phyloP scores from a whole-genome alignment of 1,140 invertebrate species.

The Micrasema longulum region DNA sequence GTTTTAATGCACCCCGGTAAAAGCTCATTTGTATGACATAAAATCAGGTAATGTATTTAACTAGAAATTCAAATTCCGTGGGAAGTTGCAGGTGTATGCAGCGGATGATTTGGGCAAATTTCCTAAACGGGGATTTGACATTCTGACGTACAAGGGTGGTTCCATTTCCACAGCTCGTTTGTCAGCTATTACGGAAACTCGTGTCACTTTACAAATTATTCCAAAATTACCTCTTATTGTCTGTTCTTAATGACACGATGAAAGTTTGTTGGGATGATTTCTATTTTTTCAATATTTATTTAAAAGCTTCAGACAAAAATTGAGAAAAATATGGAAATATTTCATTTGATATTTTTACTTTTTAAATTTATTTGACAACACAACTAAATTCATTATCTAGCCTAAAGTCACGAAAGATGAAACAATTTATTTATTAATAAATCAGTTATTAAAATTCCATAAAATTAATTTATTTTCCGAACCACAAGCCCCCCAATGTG shows the following conservation, averaged over 20 bases:
- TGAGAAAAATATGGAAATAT: neutral
- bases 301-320: neutral
- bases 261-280: conserved; percentile 12
- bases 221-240: conserved; percentile 6
- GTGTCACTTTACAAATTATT: conserved; percentile 20
- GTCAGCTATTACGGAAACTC: conserved; percentile 28
- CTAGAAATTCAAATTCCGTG: conserved; percentile 30
- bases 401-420: neutral
- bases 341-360: neutral
- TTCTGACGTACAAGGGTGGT: conserved; percentile 23
- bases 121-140: conserved; percentile 33
- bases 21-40: conserved; percentile 30
- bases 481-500: neutral
- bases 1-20: conserved; percentile 17
- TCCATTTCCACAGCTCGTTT: neutral
- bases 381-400: neutral
- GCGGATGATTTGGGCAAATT: conserved; percentile 17
- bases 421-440: neutral
- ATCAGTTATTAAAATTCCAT: neutral
- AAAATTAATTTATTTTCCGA: neutral
- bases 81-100: conserved; percentile 4
- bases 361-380: neutral
- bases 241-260: conserved; percentile 25
- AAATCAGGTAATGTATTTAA: conserved; percentile 28
- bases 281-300: neutral